Evolutionary conservation across 1,140 invertebrate species (phyloP).

Genomic region (Drosophila tani): DNA sequence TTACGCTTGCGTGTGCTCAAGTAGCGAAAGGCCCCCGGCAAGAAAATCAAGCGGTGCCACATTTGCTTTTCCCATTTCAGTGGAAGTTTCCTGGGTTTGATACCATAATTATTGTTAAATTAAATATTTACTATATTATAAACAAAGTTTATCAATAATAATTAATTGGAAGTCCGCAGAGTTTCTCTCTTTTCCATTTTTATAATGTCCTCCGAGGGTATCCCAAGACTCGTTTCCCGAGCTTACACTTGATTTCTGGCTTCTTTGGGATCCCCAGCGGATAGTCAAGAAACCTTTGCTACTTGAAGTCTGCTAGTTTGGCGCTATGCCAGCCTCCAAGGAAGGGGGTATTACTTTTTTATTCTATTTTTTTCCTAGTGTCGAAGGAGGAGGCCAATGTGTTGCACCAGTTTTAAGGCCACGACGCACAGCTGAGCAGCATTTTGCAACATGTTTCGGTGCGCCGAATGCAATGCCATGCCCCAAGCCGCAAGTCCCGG

Average conservation of each 20-base stretch:
- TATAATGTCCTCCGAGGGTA: background rate
- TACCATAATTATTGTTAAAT: background rate
- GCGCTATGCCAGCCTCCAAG: conserved; percentile 66
- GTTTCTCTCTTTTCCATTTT: background rate
- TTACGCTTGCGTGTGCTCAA: conserved; percentile 70
- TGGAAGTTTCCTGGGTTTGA: too few relatives aligned
- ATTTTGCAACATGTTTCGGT: conserved; percentile 74
- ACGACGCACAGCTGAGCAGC: conserved; percentile 64
- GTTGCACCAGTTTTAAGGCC: conserved; percentile 79
- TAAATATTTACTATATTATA: too few relatives aligned
- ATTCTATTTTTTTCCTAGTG: conserved; percentile 3
- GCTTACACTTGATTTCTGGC: background rate
- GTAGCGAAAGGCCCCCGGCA: conserved; percentile 77
- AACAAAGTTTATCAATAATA: background rate
- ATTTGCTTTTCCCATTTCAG: conserved; percentile 58
- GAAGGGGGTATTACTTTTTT: conserved; percentile 3
- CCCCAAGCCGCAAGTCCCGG: conserved; percentile 5
- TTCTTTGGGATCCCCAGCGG: conserved; percentile 22
- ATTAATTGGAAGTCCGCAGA: background rate
- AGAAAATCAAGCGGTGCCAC: conserved; percentile 70
- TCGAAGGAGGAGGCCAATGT: conserved; percentile 66
- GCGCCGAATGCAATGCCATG: conserved; percentile 35
- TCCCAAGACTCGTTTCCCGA: background rate
- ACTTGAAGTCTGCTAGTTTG: conserved; percentile 70
- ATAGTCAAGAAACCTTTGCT: conserved; percentile 33